Evolutionary conservation across 2,797 vertebrate species (phyloP).

Genomic region (Decapterus maruadsi): DNA sequence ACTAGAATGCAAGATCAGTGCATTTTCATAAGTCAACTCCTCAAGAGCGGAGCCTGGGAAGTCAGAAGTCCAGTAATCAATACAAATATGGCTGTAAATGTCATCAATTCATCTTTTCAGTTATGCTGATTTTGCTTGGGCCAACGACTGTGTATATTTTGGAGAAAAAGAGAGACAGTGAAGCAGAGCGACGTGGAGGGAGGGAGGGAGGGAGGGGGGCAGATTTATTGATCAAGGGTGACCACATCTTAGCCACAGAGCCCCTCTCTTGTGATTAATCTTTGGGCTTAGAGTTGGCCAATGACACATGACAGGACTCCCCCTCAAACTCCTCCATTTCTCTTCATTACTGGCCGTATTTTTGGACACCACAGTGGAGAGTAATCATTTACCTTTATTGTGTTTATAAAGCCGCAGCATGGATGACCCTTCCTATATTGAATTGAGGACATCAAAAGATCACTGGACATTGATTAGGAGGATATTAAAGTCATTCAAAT

Average conservation of each 20-base stretch:
- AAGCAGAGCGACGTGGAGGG: slow-evolving; percentile 56
- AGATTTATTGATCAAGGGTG: slow-evolving; percentile 86
- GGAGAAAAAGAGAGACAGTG: slow-evolving; percentile 52
- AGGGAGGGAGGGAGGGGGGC: slow-evolving; percentile 16
- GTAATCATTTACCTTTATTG: slow-evolving; percentile 92
- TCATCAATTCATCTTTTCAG: slow-evolving; percentile 81
- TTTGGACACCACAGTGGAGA: slow-evolving; percentile 85
- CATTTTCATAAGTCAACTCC: slow-evolving; percentile 62
- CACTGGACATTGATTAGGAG: slow-evolving; percentile 98
- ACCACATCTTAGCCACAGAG: slow-evolving; percentile 86
- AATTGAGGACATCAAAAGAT: slow-evolving; percentile 97
- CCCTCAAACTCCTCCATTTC: slow-evolving; percentile 87
- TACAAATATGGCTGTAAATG: slow-evolving; percentile 77
- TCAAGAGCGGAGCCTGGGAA: slow-evolving; percentile 47
- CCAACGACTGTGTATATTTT: slow-evolving; percentile 60
- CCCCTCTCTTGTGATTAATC: slow-evolving; percentile 87
- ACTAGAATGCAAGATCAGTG: slow-evolving; percentile 52
- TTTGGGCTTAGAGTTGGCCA: slow-evolving; percentile 83
- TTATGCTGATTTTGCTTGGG: slow-evolving; percentile 80
- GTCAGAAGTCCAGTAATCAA: slow-evolving; percentile 70
- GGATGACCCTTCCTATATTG: slow-evolving; percentile 94
- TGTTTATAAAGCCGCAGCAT: slow-evolving; percentile 92
- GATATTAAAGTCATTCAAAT: slow-evolving; percentile 99
- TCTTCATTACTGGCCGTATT: slow-evolving; percentile 89
- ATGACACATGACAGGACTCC: slow-evolving; percentile 88